These are phyloP conservation scores for Lepidonotus clava DNA, from an alignment of 2,888 invertebrate species.

Conservation along the genomic window DNA sequence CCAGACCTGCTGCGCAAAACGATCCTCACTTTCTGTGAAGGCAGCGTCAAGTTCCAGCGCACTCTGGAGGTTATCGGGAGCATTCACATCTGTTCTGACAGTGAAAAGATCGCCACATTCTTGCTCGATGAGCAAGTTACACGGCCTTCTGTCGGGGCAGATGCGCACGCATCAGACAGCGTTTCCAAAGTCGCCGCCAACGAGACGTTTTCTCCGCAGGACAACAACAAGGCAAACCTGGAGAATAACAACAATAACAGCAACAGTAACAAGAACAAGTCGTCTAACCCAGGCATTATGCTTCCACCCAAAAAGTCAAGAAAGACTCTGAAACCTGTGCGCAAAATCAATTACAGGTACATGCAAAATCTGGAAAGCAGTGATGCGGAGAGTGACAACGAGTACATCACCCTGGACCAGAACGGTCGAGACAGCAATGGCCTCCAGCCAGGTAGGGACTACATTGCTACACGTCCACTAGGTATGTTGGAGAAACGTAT, in stretches of 20 bases:
- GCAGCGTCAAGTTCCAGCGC: slow-evolving; percentile 56
- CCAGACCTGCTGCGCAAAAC: slow-evolving; percentile 57
- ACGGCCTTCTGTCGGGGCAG: slow-evolving; percentile 39
- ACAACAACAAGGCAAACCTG: background rate
- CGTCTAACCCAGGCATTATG: slow-evolving; percentile 12
- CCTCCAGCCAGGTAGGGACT: slow-evolving; percentile 2
- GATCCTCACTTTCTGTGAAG: slow-evolving; percentile 58
- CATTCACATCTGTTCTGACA: slow-evolving; percentile 59
- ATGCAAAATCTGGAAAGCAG: slow-evolving; percentile 48
- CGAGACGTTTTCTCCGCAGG: slow-evolving; percentile 41
- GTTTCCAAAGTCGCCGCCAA: slow-evolving; percentile 52
- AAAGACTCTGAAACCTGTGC: slow-evolving; percentile 52
- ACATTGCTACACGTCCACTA: slow-evolving; percentile 38
- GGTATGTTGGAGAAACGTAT: slow-evolving; percentile 37
- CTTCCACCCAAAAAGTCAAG: slow-evolving; percentile 48
- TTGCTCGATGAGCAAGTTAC: slow-evolving; percentile 54
- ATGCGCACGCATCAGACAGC: slow-evolving; percentile 47
- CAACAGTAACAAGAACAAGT: background rate
- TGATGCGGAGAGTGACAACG: slow-evolving; percentile 56
- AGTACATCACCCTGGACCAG: slow-evolving; percentile 42
- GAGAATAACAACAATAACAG: background rate
- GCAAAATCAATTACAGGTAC: slow-evolving; percentile 52
- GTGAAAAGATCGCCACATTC: slow-evolving; percentile 55
- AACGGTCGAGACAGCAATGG: slow-evolving; percentile 37
- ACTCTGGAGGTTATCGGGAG: slow-evolving; percentile 58